These are phyloP conservation scores for Atherix ibis DNA, from an alignment of 2,888 invertebrate species.

Conservation along the genomic window DNA sequence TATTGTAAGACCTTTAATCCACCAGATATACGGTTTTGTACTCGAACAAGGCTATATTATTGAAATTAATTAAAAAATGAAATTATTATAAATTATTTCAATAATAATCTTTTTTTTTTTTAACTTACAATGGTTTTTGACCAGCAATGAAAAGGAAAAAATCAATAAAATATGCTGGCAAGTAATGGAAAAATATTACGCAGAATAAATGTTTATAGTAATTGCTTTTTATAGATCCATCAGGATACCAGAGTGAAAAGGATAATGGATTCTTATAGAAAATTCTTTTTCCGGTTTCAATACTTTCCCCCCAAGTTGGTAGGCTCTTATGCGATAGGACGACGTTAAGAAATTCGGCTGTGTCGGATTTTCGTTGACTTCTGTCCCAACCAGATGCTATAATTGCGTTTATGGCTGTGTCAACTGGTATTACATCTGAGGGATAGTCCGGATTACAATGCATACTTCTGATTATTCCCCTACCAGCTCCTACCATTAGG, in stretches of 20 bases:
- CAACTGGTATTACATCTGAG: conserved; percentile 64
- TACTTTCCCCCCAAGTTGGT: conserved; percentile 69
- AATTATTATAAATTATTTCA: not conserved
- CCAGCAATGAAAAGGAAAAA: conserved; percentile 46
- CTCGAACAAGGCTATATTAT: conserved; percentile 37
- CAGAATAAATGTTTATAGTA: conserved; percentile 47
- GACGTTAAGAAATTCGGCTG: conserved; percentile 41
- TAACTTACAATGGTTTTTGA: conserved; percentile 63
- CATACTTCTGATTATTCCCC: conserved; percentile 73
- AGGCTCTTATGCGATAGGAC: conserved; percentile 63
- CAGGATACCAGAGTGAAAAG: conserved; percentile 63
- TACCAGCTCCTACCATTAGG: conserved; percentile 60
- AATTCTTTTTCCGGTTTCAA: conserved; percentile 46
- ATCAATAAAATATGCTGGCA: conserved; percentile 68
- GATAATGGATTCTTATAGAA: conserved; percentile 56
- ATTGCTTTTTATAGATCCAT: conserved; percentile 54
- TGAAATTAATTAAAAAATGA: not conserved
- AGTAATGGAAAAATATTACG: conserved; percentile 52
- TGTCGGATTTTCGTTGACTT: conserved; percentile 23
- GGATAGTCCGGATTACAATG: conserved; percentile 43
- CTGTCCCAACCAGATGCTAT: conserved; percentile 57
- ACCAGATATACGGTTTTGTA: conserved; percentile 40
- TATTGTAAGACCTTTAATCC: conserved; percentile 52
- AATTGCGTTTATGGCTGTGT: conserved; percentile 62
- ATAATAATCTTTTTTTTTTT: not conserved